Percentiles rank a stretch among this genome's conserved stretches.
phyloP scores from a whole-genome alignment of 2,113 vertebrate species.

The Thalassarche chlororhynchos region DNA sequence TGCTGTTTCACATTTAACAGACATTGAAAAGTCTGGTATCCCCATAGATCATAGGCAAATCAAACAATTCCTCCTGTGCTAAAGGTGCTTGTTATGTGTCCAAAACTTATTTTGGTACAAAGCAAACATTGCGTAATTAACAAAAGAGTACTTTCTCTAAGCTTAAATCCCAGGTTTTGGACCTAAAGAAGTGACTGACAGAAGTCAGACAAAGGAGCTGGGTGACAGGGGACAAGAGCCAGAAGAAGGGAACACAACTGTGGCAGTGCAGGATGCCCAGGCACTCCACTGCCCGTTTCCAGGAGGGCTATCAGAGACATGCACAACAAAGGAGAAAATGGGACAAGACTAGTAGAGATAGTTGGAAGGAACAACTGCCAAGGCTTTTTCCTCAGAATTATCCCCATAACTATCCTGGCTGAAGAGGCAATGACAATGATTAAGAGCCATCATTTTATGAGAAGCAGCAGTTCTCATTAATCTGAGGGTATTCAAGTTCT shows the following conservation, averaged over 20 bases:
- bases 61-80: not conserved
- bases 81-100: not conserved
- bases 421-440: not conserved
- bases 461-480: not conserved
- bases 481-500: not conserved
- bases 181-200: not conserved
- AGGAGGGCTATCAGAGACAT: not conserved
- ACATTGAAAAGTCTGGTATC: not conserved
- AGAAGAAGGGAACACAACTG: not conserved
- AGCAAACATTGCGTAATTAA: not conserved
- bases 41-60: not conserved
- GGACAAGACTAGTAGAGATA: not conserved
- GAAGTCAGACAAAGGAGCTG: not conserved
- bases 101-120: not conserved
- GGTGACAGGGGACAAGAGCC: accelerated
- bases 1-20: not conserved
- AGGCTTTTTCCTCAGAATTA: not conserved
- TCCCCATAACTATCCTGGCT: not conserved
- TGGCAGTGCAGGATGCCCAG: not conserved
- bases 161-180: not conserved
- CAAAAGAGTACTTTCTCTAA: not conserved
- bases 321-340: not conserved
- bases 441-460: not conserved
- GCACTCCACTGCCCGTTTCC: not conserved
- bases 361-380: not conserved